phyloP scores from a whole-genome alignment of 2,113 vertebrate genomes.

The Ondatra zibethicus region DNA sequence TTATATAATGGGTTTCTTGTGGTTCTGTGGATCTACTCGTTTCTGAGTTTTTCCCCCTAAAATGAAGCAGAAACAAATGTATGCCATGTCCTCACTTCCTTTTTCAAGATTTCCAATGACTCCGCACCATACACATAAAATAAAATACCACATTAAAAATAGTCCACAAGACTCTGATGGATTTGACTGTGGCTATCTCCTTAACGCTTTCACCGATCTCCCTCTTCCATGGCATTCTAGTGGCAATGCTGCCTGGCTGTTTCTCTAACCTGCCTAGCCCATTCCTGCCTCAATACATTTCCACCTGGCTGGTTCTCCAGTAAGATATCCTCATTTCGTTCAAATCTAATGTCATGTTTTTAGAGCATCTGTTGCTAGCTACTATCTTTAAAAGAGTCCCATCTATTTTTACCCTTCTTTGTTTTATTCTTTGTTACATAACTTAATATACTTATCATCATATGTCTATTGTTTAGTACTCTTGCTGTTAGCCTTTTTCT shows the following conservation, averaged over 20 bases:
- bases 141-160: background rate
- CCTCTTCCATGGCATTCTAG: background rate
- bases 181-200: background rate
- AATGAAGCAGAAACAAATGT: background rate
- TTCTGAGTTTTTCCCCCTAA: background rate
- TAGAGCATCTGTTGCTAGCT: background rate
- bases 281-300: background rate
- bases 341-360: background rate
- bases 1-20: background rate
- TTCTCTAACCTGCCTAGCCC: background rate
- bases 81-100: background rate
- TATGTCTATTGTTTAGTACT: background rate
- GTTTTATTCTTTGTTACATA: background rate
- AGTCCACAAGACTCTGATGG: background rate
- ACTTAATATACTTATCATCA: background rate
- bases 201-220: background rate
- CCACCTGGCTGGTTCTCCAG: background rate
- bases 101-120: background rate
- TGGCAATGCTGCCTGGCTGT: background rate
- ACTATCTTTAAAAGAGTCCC: background rate
- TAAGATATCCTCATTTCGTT: background rate
- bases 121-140: background rate
- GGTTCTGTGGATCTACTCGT: background rate
- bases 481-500: background rate
- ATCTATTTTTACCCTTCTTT: background rate